phyloP scores from a whole-genome alignment of 2,888 invertebrate genomes.

The Fragum sueziense region DNA sequence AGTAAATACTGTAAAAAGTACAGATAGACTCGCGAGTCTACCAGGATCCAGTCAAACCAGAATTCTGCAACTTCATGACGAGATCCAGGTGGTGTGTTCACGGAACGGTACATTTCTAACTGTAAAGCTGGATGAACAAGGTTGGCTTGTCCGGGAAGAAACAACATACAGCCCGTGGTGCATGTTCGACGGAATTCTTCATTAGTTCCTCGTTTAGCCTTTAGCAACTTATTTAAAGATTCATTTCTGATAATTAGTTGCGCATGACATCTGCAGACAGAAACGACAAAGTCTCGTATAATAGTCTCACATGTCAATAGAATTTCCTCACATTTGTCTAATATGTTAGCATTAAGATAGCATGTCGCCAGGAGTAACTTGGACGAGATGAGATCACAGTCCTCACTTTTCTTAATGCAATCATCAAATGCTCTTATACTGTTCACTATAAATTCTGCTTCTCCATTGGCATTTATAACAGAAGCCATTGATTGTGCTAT shows the following conservation, averaged over 20 bases:
- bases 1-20: constrained; percentile 9
- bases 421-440: background rate
- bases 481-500: background rate
- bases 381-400: background rate
- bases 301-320: background rate
- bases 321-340: background rate
- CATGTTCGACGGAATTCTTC: background rate
- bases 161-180: constrained; percentile 1
- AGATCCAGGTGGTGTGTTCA: background rate
- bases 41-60: constrained; percentile 18
- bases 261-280: background rate
- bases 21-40: constrained; percentile 12
- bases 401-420: background rate
- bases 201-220: background rate
- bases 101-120: background rate
- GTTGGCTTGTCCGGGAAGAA: background rate
- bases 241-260: background rate
- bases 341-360: background rate
- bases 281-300: background rate
- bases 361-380: background rate
- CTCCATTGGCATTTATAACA: background rate
- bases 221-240: background rate
- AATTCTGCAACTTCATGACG: background rate
- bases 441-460: background rate
- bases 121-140: constrained; percentile 1